Evolutionary conservation across 2,113 vertebrate genomes (phyloP), one percentile per base, ranked within the genome.

Genomic region (Athene noctua): DNA sequence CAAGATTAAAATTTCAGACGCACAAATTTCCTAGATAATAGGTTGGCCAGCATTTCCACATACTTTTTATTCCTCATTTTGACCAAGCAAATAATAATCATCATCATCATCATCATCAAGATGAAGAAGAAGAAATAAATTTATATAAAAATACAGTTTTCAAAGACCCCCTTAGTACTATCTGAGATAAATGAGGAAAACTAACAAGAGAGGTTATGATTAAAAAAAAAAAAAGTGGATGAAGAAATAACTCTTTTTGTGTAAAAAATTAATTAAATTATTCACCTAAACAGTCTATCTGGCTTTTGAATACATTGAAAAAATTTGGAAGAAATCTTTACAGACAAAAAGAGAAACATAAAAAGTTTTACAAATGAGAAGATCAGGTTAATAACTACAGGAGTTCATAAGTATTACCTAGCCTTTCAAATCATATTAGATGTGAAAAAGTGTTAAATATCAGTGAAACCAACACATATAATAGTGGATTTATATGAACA

Each of bases 371-470:
- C 88, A 90, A 94, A 36, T 62, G 5, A 66, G 58, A 93, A 79
- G n/a, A 47, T 88, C 19, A 26, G 27, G 10, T 63, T 79, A 82
- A 66, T 15, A 23, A 58, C 22, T 46, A 23, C 27, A 20, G 23
- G 22, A 52, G 26, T 61, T 65, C 10, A 0, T 38, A 34, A 22
- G 20, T 5, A 40, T 46, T 2, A 0, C 11, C 21, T 10, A 22
- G 29, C 4, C 26, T 81, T 92, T 85, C 32, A 57, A 78, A 72
- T 36, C 11, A 16, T 30, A 34, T 44, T 29, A 49, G 52, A 44
- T 5, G 2, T 13, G 30, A 11, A 79, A 63, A 79, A 46, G 11
- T 70, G 55, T 46, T 61, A 61, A 80, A 51, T 51, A 42, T 46
- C 29, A 61, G 32, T 36, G 40, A 57, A 93, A 47, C 7, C 15